Percentiles rank a stretch among this genome's conserved stretches.
Conservation (phyloP, 1,140 invertebrate genomes). For the Drosophila bocki region DNA sequence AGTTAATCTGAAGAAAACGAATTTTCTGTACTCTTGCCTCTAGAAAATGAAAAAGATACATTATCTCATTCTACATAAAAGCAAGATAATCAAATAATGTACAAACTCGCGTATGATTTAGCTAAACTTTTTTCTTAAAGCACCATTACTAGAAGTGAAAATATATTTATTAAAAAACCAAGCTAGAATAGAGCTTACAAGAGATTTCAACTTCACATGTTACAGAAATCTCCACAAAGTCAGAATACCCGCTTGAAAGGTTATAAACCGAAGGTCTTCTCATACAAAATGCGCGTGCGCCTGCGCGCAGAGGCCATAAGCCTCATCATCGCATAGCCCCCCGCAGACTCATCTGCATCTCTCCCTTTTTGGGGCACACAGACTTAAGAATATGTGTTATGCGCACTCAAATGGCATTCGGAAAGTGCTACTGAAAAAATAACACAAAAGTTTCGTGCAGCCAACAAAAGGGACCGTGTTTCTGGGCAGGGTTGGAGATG, state of each 20-base stretch:
- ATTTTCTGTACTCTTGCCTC: slow-evolving; percentile 1
- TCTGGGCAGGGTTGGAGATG: not conserved
- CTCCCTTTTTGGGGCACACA: slow-evolving; percentile 40
- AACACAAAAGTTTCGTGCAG: slow-evolving; percentile 76
- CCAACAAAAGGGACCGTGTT: slow-evolving; percentile 58
- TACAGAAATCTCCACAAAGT: not conserved
- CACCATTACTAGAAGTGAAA: too few relatives aligned
- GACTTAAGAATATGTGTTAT: slow-evolving; percentile 78
- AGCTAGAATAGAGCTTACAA: too few relatives aligned
- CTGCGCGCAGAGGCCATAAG: slow-evolving; percentile 55
- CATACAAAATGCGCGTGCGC: slow-evolving; percentile 50
- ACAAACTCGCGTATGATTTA: not conserved
- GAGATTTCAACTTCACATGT: not conserved
- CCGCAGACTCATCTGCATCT: slow-evolving; percentile 32
- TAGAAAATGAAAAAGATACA: not conserved
- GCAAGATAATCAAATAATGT: too few relatives aligned
- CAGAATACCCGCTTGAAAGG: not conserved
- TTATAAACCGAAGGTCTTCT: slow-evolving; percentile 2
- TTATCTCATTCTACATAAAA: too few relatives aligned
- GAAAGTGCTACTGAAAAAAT: slow-evolving; percentile 81
- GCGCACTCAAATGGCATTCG: slow-evolving; percentile 81
- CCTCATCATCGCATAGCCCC: slow-evolving; percentile 23
- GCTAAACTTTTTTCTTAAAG: not conserved
- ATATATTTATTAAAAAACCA: too few relatives aligned
- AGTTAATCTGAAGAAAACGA: slow-evolving; percentile 5